These are phyloP conservation scores for Burhinus oedicnemus DNA, from an alignment of 2,113 vertebrate species.

Conservation along the genomic window DNA sequence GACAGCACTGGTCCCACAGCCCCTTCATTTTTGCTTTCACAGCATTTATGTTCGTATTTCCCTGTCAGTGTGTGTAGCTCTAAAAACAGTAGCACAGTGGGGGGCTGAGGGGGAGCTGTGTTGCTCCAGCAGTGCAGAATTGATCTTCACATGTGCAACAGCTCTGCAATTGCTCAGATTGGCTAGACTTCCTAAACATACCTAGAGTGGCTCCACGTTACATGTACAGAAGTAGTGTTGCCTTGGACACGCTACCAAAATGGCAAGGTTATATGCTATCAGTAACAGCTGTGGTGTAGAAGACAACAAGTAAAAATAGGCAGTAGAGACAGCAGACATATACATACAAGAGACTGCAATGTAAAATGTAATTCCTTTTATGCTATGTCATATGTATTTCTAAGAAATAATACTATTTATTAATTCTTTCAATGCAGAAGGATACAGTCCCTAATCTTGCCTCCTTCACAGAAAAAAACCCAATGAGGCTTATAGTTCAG, in stretches of 20 bases:
- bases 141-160: not conserved
- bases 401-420: not conserved
- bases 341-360: not conserved
- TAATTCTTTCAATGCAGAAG: not conserved
- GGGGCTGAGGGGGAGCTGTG: not conserved
- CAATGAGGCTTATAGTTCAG: not conserved
- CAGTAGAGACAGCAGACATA: not conserved
- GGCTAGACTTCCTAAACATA: not conserved
- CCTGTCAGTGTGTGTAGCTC: not conserved
- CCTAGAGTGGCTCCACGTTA: not conserved
- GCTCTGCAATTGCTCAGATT: not conserved
- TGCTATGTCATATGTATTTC: not conserved
- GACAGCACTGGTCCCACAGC: slow-evolving; percentile 3
- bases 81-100: not conserved
- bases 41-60: not conserved
- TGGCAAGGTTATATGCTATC: not conserved
- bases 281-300: not conserved
- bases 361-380: not conserved
- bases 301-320: not conserved
- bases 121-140: not conserved
- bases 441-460: not conserved
- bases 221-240: not conserved
- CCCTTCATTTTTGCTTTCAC: not conserved
- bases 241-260: not conserved
- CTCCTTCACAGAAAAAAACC: not conserved